phyloP scores from a whole-genome alignment of 1,140 invertebrate species.

The Zaprionus gabonicus region DNA sequence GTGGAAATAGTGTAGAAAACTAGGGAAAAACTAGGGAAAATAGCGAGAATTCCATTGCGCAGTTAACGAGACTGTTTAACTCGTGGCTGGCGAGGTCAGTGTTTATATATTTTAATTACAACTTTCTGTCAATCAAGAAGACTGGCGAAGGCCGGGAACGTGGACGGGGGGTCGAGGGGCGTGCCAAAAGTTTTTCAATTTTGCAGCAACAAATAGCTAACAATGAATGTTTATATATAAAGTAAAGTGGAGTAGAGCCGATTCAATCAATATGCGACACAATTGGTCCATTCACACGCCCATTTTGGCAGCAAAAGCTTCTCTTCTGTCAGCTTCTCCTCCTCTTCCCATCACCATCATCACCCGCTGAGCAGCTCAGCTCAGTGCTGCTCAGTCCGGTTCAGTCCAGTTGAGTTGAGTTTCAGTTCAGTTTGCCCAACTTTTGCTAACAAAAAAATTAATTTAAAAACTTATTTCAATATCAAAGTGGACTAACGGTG shows the following conservation, averaged over 20 bases:
- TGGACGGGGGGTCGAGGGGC: background rate
- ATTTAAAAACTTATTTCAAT: slow-evolving; percentile 83
- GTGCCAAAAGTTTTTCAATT: slow-evolving; percentile 76
- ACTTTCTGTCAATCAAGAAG: slow-evolving; percentile 46
- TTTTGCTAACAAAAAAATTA: slow-evolving; percentile 81
- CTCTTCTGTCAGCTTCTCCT: background rate
- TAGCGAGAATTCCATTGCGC: background rate
- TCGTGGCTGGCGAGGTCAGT: background rate
- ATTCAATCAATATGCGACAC: slow-evolving; percentile 79
- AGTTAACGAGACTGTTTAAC: background rate
- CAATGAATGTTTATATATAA: slow-evolving; percentile 69
- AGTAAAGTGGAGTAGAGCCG: slow-evolving; percentile 27
- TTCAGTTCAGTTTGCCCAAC: slow-evolving; percentile 61
- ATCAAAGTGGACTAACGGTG: slow-evolving; percentile 53
- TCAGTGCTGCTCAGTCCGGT: slow-evolving; percentile 21
- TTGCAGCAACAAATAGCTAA: slow-evolving; percentile 79
- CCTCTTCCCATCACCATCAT: background rate
- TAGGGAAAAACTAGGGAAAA: background rate
- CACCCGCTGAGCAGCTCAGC: background rate
- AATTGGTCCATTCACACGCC: slow-evolving; percentile 81
- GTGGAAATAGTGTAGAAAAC: background rate
- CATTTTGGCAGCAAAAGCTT: slow-evolving; percentile 56
- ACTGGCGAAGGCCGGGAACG: too few species aligned
- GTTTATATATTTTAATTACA: slow-evolving; percentile 79
- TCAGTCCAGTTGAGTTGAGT: slow-evolving; percentile 37